A percentile compares a stretch with the other conserved stretches of the same genome.
These are phyloP conservation scores for Lophura nycthemera DNA, from an alignment of 2,113 vertebrate species.

Conservation along the genomic window DNA sequence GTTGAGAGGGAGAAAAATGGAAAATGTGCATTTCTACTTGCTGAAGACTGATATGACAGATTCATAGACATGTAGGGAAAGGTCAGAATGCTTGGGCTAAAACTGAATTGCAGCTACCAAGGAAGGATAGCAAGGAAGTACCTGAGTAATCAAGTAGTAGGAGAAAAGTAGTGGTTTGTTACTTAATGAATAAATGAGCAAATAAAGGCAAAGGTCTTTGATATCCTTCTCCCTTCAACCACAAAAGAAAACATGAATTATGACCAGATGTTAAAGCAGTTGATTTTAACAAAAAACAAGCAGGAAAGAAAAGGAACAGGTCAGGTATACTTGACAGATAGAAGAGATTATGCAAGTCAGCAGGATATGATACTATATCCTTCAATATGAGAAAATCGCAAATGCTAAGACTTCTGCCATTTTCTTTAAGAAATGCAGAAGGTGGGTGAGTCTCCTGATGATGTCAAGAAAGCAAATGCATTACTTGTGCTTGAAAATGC, in stretches of 20 bases:
- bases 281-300: neutral
- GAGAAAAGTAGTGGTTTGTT: neutral
- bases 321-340: constrained; percentile 14
- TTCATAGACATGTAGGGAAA: neutral
- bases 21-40: neutral
- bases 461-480: neutral
- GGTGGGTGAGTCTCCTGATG: neutral
- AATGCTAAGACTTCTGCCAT: neutral
- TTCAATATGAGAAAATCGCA: neutral
- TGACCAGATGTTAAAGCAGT: neutral
- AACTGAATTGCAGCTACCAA: neutral
- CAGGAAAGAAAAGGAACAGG: neutral
- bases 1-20: rapidly evolving
- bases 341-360: constrained; percentile 4
- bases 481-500: neutral
- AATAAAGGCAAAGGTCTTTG: neutral
- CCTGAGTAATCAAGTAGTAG: neutral
- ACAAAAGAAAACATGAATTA: neutral
- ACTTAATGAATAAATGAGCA: neutral
- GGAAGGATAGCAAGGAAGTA: neutral
- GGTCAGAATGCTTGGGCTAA: neutral
- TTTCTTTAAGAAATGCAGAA: neutral
- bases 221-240: neutral
- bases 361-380: neutral
- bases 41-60: neutral